phyloP scores from a whole-genome alignment of 2,797 vertebrate genomes.

The Premnoplex brunnescens region DNA sequence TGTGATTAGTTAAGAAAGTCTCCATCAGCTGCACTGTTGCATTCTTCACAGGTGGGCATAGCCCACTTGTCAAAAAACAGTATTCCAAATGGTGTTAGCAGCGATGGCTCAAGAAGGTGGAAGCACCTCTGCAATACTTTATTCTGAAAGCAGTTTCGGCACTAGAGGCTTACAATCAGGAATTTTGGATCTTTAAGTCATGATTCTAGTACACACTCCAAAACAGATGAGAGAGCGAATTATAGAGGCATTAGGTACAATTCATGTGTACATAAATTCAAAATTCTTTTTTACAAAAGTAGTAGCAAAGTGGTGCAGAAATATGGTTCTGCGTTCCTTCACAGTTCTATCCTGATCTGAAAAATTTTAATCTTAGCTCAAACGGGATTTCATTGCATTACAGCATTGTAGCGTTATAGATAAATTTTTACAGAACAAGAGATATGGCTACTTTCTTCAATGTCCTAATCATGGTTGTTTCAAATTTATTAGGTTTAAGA shows the following conservation, averaged over 20 bases:
- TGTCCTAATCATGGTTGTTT: neutral
- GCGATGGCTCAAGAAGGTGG: fast-evolving
- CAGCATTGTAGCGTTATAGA: neutral
- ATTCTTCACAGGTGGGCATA: neutral
- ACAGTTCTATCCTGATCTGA: neutral
- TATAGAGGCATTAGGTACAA: neutral
- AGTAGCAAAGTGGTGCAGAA: neutral
- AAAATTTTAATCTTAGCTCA: conserved; percentile 17
- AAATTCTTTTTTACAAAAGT: neutral
- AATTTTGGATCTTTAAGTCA: neutral
- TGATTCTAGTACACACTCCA: neutral
- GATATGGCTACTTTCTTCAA: neutral
- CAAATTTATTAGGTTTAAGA: neutral
- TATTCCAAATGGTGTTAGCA: neutral
- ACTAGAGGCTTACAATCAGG: neutral
- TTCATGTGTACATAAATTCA: neutral
- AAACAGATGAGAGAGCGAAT: neutral
- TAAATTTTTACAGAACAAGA: neutral
- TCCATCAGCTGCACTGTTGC: neutral
- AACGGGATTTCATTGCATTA: neutral
- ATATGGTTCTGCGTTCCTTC: neutral
- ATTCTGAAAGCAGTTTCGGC: neutral
- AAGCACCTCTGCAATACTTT: neutral
- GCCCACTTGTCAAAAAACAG: neutral
- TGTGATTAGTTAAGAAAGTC: neutral